A percentile compares a stretch with the other conserved stretches of the same genome.
Conservation (phyloP, 2,797 vertebrate species). For the Acanthopagrus latus region DNA sequence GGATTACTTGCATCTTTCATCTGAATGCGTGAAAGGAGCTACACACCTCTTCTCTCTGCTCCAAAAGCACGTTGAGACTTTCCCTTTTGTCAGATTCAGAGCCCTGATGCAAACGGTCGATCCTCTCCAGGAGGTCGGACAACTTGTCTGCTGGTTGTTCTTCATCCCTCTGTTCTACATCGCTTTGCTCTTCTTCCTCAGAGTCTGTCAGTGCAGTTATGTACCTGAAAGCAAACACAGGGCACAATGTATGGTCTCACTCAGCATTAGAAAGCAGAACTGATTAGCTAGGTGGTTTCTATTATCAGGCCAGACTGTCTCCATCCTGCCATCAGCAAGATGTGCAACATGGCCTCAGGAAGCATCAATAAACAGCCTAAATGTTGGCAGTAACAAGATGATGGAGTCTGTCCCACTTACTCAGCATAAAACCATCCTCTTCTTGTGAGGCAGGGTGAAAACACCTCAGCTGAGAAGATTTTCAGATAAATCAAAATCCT, state of each 20-base stretch:
- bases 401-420: neutral
- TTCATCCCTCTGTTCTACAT: conserved; percentile 62
- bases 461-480: conserved; percentile 34
- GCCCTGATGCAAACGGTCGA: conserved; percentile 87
- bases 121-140: conserved; percentile 83
- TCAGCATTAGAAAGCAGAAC: conserved; percentile 14
- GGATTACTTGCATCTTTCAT: neutral
- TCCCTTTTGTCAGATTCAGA: conserved; percentile 87
- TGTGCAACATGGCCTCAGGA: conserved; percentile 8
- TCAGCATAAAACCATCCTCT: conserved; percentile 15
- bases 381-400: neutral
- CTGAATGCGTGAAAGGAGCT: neutral
- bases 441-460: conserved; percentile 41
- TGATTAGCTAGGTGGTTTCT: neutral
- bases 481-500: conserved; percentile 49
- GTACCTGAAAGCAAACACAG: conserved; percentile 86
- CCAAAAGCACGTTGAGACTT: conserved; percentile 86
- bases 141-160: conserved; percentile 79
- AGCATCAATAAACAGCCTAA: conserved; percentile 13
- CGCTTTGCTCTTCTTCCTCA: conserved; percentile 81
- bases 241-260: neutral
- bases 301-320: conserved; percentile 16
- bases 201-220: conserved; percentile 94
- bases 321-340: conserved; percentile 23
- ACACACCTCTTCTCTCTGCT: conserved; percentile 88